Percentiles rank a stretch among this genome's conserved stretches.
Evolutionary conservation across 2,797 vertebrate species (phyloP).

Genomic region (Danio choprae): DNA sequence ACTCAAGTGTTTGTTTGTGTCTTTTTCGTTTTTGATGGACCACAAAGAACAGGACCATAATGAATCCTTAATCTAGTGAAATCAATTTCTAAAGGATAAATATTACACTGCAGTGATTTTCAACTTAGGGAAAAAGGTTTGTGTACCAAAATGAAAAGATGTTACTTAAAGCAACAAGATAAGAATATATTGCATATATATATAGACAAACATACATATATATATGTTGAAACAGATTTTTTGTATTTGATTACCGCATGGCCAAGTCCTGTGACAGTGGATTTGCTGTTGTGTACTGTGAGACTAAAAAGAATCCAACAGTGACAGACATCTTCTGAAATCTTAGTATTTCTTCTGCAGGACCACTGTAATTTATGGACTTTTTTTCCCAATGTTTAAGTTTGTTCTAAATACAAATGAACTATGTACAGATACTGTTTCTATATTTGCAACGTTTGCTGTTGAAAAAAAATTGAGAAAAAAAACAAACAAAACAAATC

Average conservation of each 20-base stretch:
- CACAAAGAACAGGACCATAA: constrained; percentile 72
- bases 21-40: constrained; percentile 74
- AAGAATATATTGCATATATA: constrained; percentile 78
- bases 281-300: constrained; percentile 91
- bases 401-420: constrained; percentile 70
- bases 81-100: constrained; percentile 70
- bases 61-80: constrained; percentile 73
- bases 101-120: constrained; percentile 73
- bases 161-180: constrained; percentile 73
- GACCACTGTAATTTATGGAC: constrained; percentile 73
- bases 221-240: constrained; percentile 84
- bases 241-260: constrained; percentile 86
- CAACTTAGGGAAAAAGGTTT: constrained; percentile 71
- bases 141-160: constrained; percentile 74
- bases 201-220: constrained; percentile 80
- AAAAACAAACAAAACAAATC: constrained; percentile 60
- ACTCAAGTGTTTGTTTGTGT: constrained; percentile 68
- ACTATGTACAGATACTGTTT: constrained; percentile 95
- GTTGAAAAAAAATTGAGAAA: constrained; percentile 84
- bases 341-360: constrained; percentile 75
- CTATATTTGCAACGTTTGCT: constrained; percentile 98
- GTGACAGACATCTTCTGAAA: constrained; percentile 77
- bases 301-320: constrained; percentile 76
- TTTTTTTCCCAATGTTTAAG: constrained; percentile 79
- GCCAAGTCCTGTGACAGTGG: constrained; percentile 91